phyloP scores from a whole-genome alignment of 2,797 vertebrate genomes.

The Pteronotus mesoamericanus region DNA sequence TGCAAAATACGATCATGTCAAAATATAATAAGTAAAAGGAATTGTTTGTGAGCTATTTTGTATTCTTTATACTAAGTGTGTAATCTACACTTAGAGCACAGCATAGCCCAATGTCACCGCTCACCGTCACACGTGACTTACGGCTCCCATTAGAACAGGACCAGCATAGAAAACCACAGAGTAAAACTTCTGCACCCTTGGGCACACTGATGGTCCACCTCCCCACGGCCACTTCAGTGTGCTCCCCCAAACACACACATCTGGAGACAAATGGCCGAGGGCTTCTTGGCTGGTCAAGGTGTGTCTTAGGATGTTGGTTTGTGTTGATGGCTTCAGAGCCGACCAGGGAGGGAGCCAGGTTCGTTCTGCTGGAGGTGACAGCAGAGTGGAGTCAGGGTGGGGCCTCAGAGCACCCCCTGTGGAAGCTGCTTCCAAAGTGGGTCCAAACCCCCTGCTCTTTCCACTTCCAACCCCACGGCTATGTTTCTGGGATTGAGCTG shows the following conservation, averaged over 20 bases:
- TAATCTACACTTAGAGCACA: rapidly evolving
- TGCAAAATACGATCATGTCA: neutral
- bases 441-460: neutral
- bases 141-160: rapidly evolving
- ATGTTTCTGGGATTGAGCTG: rapidly evolving
- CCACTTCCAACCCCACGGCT: rapidly evolving
- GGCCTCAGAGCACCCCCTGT: too few relatives aligned
- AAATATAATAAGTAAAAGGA: neutral
- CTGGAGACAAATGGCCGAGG: neutral
- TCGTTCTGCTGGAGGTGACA: neutral
- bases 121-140: rapidly evolving
- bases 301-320: neutral
- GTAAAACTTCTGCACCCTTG: neutral
- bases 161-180: rapidly evolving
- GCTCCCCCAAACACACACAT: neutral
- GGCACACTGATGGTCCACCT: neutral
- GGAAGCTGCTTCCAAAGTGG: neutral
- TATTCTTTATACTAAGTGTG: neutral
- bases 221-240: rapidly evolving
- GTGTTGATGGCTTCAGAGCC: rapidly evolving
- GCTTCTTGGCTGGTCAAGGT: neutral
- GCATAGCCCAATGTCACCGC: neutral
- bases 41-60: neutral
- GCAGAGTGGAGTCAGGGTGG: too few relatives aligned
- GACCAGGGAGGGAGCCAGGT: neutral